Evolutionary conservation across 2,113 vertebrate genomes (phyloP).

Genomic region (Casuarius casuarius): DNA sequence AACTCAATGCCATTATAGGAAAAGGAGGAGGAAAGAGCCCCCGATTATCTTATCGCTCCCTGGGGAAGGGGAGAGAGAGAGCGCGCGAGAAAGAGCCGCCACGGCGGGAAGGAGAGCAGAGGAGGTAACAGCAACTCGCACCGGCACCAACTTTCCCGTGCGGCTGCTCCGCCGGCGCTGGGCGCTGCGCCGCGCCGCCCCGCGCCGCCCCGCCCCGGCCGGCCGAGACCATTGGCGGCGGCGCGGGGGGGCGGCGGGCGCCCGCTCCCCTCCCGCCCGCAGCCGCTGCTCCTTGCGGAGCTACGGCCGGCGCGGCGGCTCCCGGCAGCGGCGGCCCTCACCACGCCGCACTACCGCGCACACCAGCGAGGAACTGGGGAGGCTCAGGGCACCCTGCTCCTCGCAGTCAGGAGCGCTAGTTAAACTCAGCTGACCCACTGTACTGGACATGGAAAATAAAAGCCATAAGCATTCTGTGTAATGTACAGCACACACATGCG

Average conservation of each 20-base stretch:
- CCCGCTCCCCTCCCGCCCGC: neutral
- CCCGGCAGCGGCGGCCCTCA: too few species aligned
- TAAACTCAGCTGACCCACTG: neutral
- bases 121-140: constrained; percentile 48
- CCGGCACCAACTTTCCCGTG: constrained; percentile 46
- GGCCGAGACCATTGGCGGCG: neutral
- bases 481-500: accelerated
- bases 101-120: neutral
- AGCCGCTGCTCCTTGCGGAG: too few species aligned
- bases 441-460: accelerated
- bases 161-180: constrained; percentile 49
- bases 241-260: neutral
- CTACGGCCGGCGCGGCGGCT: too few species aligned
- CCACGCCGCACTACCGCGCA: neutral
- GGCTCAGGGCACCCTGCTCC: accelerated
- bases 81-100: neutral
- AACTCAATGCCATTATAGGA: constrained; percentile 46
- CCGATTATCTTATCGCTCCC: constrained; percentile 18
- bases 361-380: accelerated
- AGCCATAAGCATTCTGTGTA: accelerated
- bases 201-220: neutral
- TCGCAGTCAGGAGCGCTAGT: neutral
- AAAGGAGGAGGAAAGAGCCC: neutral
- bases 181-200: neutral
- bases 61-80: neutral